Percentiles rank a stretch among this genome's conserved stretches.
These are phyloP conservation scores for Xenopus tropicalis DNA, from an alignment of 2,113 vertebrate genomes.

Conservation along the genomic window UCB_Xtro_10.0 CM004446.2:78765001-78765500, in stretches of 20 bases:
- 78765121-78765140: constrained; percentile 21
- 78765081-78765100: constrained; percentile 17
- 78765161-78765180: not conserved
- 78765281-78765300: no score
- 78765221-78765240: not conserved
- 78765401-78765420: not conserved
- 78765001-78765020: constrained; percentile 43
- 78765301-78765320: not conserved
- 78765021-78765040: constrained; percentile 6
- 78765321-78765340: not conserved
- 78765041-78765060: not conserved
- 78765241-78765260: not conserved
- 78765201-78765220: constrained; percentile 1
- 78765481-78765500: no score
- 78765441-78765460: no score
- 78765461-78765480: no score
- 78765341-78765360: not conserved
- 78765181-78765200: constrained; percentile 8
- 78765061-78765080: constrained; percentile 2
- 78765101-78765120: not conserved
- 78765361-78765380: not conserved
- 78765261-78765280: not conserved
- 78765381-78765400: constrained; percentile 18
- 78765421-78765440: no score
- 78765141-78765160: constrained; percentile 8